Conservation (phyloP, 2,113 vertebrate genomes). For the Engystomops pustulosus region DNA sequence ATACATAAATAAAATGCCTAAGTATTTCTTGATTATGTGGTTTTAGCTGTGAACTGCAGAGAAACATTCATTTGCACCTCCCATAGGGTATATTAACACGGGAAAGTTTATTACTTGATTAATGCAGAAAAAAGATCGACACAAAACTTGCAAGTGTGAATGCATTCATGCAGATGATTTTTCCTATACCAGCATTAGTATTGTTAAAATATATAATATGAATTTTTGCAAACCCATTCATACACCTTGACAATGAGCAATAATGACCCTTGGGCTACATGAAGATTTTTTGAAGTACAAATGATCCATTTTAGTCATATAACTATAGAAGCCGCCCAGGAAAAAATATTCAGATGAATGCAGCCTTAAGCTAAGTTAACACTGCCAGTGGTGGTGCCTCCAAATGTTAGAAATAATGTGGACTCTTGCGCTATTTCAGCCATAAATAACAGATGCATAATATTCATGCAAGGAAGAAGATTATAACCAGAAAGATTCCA, state of each 20-base stretch:
- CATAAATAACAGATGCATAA: too few species aligned
- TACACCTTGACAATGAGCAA: background rate
- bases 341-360: too few species aligned
- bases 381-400: too few species aligned
- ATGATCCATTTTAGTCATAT: too few species aligned
- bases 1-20: conserved; percentile 5
- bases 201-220: too few species aligned
- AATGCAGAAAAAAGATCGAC: background rate
- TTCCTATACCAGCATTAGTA: too few species aligned
- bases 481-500: too few species aligned
- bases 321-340: too few species aligned
- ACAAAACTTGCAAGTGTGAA: background rate
- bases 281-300: background rate
- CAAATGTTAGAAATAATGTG: too few species aligned
- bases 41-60: background rate
- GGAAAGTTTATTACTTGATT: background rate
- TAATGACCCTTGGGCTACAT: background rate
- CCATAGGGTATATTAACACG: background rate
- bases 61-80: background rate
- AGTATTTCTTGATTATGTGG: background rate
- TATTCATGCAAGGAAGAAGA: too few species aligned
- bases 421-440: too few species aligned
- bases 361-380: too few species aligned
- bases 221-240: background rate
- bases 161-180: background rate